phyloP scores from a whole-genome alignment of 2,888 invertebrate species.

The Cephus sareptanus region DNA sequence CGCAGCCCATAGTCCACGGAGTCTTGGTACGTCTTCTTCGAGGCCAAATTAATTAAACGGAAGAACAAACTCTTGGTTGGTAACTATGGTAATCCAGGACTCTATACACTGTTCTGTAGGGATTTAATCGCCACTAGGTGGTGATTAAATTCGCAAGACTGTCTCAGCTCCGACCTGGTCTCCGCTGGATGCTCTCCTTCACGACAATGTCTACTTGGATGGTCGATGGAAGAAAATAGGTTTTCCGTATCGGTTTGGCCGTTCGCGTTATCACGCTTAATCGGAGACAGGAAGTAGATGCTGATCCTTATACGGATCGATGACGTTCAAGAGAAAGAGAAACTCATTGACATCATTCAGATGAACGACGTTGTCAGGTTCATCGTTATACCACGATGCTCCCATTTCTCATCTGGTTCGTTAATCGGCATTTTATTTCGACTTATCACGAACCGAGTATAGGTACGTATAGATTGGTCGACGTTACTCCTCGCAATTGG shows the following conservation, averaged over 20 bases:
- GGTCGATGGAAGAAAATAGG: not conserved
- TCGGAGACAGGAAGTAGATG: not conserved
- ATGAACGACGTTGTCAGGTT: not conserved
- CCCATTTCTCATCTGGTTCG: not conserved
- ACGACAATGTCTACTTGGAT: not conserved
- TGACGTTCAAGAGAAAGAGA: not conserved
- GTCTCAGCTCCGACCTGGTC: not conserved
- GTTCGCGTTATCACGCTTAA: not conserved
- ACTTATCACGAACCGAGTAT: not conserved
- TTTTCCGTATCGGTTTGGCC: not conserved
- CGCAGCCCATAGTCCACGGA: constrained; percentile 75
- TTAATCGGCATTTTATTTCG: not conserved
- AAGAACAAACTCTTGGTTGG: not conserved
- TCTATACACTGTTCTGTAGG: not conserved
- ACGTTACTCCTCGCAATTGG: not conserved
- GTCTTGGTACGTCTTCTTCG: not conserved
- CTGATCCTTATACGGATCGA: not conserved
- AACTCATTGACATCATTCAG: not conserved
- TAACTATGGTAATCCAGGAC: not conserved
- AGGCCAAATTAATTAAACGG: not conserved
- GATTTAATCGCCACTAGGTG: not conserved
- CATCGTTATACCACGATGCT: not conserved
- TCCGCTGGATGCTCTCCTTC: not conserved
- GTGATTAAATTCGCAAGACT: not conserved
- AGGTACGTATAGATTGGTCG: not conserved